A percentile compares a stretch with the other conserved stretches of the same genome.
Evolutionary conservation across 2,888 invertebrate species (phyloP).

Genomic region (Drosophila nigritarsus): DNA sequence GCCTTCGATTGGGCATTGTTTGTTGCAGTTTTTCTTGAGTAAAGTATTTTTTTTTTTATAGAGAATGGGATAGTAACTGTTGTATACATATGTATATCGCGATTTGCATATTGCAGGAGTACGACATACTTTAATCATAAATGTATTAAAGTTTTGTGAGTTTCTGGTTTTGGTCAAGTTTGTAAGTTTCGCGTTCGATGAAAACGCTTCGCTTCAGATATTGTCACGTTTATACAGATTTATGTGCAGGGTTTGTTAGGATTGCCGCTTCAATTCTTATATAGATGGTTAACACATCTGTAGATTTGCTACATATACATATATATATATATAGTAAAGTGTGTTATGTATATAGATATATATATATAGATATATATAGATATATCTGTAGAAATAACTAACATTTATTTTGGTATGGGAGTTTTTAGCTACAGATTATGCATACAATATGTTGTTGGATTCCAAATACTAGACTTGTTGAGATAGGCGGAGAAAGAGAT

Average conservation of each 20-base stretch:
- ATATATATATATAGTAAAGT: background rate
- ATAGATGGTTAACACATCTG: constrained; percentile 3
- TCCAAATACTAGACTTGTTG: background rate
- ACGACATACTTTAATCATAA: constrained; percentile 1
- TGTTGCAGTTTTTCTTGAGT: constrained; percentile 1
- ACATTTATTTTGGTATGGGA: constrained; percentile 8
- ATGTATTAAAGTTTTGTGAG: constrained; percentile 1
- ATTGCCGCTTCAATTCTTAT: constrained; percentile 10
- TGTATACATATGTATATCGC: constrained; percentile 5
- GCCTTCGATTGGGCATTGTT: background rate
- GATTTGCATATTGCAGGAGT: background rate
- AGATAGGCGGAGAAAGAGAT: background rate
- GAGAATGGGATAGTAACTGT: constrained; percentile 6
- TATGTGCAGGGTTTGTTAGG: constrained; percentile 8
- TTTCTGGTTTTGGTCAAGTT: constrained; percentile 31
- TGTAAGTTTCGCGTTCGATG: background rate
- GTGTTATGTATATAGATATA: background rate
- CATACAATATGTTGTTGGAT: constrained; percentile 3
- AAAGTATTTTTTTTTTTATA: background rate
- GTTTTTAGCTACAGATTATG: constrained; percentile 1
- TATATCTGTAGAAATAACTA: constrained; percentile 10
- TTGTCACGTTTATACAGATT: constrained; percentile 40
- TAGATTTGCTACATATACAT: background rate
- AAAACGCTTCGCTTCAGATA: constrained; percentile 23
- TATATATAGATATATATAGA: background rate